Evolutionary conservation across 2,113 vertebrate genomes (phyloP), one percentile per base, ranked within the genome.

Genomic region (Uria lomvia): DNA sequence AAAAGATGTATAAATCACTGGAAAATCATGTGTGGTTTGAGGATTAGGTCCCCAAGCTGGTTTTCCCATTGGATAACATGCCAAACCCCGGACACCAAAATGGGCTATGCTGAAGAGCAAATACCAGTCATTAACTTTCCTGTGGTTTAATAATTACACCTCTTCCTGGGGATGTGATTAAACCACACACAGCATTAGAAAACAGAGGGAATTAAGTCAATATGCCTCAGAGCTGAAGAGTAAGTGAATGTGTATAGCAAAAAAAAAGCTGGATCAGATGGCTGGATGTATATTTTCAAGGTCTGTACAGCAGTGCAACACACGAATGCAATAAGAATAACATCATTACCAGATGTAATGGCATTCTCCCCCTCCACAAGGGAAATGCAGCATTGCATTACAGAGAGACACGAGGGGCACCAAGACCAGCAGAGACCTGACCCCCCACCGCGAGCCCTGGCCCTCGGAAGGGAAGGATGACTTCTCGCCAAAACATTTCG

Each of bases 91-190:
- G 94, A 98, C 97, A 98, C 96, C 86, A 56, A 97, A 97, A 98
- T 91, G 93, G 95, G 84, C 96, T 96, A 92, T 66, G 79, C 38
- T 95, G 92, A 83, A 85, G 81, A 98, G 94, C 94, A 97, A 98
- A 98, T 90, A 96, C 77, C 94, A 97, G 90, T 96, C 91, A 97
- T 97, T 98, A 98, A 98, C 94, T 97, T 98, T 96, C 96, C 97
- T 97, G 97, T 96, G 97, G 96, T 97, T 98, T 98, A 97, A 98
- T 98, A 98, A 97, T 98, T 97, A 96, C 84, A 94, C 92, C 84
- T 98, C 95, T 98, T 98, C 97, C 97, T 90, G 92, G 78, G 96
- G 90, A 96, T 95, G 88, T 97, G 97, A 98, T 97, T 98, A 97
- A 98, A 96, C 93, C 94, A 96, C 95, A 97, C 85, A 93, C 95